These are phyloP conservation scores for Germaria angustata DNA, from an alignment of 2,888 invertebrate genomes.

Conservation along the genomic window DNA sequence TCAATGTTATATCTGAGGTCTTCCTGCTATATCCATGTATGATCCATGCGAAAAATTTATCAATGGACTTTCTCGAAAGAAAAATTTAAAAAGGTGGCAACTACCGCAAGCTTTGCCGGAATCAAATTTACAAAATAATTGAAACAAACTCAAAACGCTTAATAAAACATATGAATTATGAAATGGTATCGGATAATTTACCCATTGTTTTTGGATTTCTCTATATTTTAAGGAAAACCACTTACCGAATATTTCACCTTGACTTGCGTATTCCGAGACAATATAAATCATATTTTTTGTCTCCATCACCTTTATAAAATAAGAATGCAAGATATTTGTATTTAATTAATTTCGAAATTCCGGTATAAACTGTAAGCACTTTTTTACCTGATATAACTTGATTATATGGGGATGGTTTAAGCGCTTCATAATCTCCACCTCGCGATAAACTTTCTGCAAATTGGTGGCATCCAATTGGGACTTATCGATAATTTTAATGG, in stretches of 20 bases:
- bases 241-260: constrained; percentile 99
- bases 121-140: no score
- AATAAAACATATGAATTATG: no score
- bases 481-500: constrained; percentile 97
- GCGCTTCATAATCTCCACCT: constrained; percentile 98
- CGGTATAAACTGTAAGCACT: no score
- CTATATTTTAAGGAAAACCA: neutral
- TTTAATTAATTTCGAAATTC: constrained; percentile 24
- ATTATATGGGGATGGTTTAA: constrained; percentile 98
- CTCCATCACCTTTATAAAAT: constrained; percentile 91
- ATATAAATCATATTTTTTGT: constrained; percentile 99
- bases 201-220: no score
- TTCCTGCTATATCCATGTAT: no score
- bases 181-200: no score
- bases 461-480: constrained; percentile 94
- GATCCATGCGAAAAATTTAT: no score
- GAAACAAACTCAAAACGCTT: no score
- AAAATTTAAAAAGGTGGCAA: no score
- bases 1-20: no score
- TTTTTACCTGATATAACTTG: constrained; percentile 93
- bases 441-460: constrained; percentile 96
- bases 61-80: no score
- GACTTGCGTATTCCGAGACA: constrained; percentile 98
- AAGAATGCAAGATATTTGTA: constrained; percentile 71
- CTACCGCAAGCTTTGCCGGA: no score